Percentiles rank a stretch among this genome's conserved stretches.
phyloP scores from a whole-genome alignment of 2,113 vertebrate species.

The Pimephales promelas region DNA sequence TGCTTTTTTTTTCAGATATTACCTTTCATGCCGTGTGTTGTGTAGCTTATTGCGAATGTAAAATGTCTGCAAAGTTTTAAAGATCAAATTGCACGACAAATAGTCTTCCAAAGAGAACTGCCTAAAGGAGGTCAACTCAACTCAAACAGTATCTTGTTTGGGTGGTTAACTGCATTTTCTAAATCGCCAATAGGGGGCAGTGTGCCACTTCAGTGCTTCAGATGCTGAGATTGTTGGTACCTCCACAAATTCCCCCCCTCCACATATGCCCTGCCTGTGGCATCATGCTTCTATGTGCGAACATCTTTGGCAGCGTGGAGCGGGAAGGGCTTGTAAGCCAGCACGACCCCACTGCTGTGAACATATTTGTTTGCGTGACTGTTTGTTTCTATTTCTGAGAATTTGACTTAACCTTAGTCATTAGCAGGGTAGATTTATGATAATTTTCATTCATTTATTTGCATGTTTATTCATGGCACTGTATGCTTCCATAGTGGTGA shows the following conservation, averaged over 20 bases:
- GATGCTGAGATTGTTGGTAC: slow-evolving; percentile 35
- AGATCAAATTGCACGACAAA: too few species aligned
- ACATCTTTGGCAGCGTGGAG: slow-evolving; percentile 41
- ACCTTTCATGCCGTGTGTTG: too few species aligned
- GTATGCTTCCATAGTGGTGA: slow-evolving; percentile 34
- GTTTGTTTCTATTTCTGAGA: slow-evolving; percentile 52
- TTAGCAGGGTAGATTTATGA: slow-evolving; percentile 33
- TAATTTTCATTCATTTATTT: slow-evolving; percentile 40
- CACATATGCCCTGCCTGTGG: slow-evolving; percentile 37
- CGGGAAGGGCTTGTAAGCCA: slow-evolving; percentile 32
- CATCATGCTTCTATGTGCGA: slow-evolving; percentile 42
- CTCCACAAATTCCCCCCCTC: slow-evolving; percentile 1
- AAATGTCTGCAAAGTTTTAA: too few species aligned
- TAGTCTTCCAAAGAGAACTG: too few species aligned
- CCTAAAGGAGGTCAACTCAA: too few species aligned
- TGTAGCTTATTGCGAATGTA: too few species aligned
- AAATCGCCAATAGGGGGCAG: slow-evolving; percentile 50
- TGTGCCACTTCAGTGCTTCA: background rate
- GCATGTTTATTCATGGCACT: slow-evolving; percentile 18
- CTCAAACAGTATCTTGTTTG: background rate
- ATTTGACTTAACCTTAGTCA: slow-evolving; percentile 44
- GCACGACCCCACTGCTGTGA: slow-evolving; percentile 43
- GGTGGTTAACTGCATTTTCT: background rate
- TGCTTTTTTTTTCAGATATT: too few species aligned
- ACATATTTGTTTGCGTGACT: slow-evolving; percentile 56